These are phyloP conservation scores for Mesocricetus auratus DNA, from an alignment of 2,113 vertebrate species.

Conservation along the genomic window DNA sequence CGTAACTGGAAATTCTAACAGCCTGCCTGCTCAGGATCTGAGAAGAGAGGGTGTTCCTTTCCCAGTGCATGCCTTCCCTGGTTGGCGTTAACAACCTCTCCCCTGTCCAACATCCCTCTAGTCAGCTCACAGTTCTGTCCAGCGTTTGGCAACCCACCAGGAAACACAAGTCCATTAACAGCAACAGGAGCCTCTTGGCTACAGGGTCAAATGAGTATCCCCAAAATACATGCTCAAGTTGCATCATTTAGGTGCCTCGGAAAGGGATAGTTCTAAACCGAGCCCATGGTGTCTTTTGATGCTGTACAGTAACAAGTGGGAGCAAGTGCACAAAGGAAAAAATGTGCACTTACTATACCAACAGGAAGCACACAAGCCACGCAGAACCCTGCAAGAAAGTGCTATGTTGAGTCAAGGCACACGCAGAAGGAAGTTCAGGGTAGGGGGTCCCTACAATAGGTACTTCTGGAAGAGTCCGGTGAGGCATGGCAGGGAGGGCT, in stretches of 20 bases:
- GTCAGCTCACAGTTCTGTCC: neutral
- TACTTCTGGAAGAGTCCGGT: no score
- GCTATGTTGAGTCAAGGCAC: no score
- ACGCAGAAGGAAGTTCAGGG: rapidly evolving
- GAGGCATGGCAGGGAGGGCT: neutral
- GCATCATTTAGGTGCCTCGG: neutral
- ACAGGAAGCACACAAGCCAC: rapidly evolving
- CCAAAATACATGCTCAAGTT: neutral
- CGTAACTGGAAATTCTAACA: conserved; percentile 38
- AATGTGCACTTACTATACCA: neutral
- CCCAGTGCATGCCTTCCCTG: neutral
- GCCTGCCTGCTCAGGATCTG: neutral
- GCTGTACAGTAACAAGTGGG: neutral
- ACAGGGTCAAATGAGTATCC: neutral
- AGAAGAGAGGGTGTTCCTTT: neutral
- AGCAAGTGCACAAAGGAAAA: neutral
- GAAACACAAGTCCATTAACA: neutral
- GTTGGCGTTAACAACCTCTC: conserved; percentile 40
- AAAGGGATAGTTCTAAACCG: neutral
- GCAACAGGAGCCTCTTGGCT: neutral
- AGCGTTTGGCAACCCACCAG: neutral
- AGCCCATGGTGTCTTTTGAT: neutral
- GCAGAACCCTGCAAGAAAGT: neutral
- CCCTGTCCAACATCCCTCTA: neutral
- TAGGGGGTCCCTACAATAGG: neutral